phyloP scores from a whole-genome alignment of 1,140 invertebrate genomes.

The Brachystomella parvula region DNA sequence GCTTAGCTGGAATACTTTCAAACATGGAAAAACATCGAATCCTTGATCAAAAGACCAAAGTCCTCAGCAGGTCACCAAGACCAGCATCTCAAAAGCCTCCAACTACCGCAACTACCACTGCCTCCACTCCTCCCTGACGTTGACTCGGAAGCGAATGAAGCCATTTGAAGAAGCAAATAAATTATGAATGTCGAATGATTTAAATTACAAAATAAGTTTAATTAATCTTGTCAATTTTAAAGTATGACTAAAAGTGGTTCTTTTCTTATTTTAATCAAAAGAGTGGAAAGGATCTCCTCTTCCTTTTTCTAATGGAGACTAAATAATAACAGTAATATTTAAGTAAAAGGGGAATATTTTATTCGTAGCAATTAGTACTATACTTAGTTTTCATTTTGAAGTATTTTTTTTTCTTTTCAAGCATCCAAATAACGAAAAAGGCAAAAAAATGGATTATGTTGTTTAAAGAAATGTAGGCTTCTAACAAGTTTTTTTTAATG shows the following conservation, averaged over 20 bases:
- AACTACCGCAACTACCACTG: too few species aligned
- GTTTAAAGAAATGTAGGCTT: neutral
- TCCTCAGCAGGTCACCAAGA: too few species aligned
- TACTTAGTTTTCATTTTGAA: too few species aligned
- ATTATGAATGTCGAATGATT: too few species aligned
- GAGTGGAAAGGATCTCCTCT: too few species aligned
- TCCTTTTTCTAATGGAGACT: too few species aligned
- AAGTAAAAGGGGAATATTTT: neutral
- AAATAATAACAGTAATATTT: neutral
- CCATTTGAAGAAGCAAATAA: too few species aligned
- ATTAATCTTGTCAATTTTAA: neutral
- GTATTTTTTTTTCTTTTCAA: neutral
- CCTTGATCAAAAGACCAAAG: constrained; percentile 48
- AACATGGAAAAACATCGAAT: constrained; percentile 62
- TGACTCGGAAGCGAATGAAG: too few species aligned
- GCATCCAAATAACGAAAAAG: neutral
- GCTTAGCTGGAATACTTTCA: constrained; percentile 61
- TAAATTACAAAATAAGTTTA: constrained; percentile 3
- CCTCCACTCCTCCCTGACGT: too few species aligned
- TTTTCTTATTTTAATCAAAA: constrained; percentile 2
- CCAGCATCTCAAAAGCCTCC: too few species aligned
- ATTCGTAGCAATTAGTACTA: too few species aligned
- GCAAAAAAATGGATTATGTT: neutral
- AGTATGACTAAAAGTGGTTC: constrained; percentile 11
- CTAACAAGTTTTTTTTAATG: neutral